Conservation (phyloP, 2,888 invertebrate genomes). For the Sinopyrophorus schimmeli region DNA sequence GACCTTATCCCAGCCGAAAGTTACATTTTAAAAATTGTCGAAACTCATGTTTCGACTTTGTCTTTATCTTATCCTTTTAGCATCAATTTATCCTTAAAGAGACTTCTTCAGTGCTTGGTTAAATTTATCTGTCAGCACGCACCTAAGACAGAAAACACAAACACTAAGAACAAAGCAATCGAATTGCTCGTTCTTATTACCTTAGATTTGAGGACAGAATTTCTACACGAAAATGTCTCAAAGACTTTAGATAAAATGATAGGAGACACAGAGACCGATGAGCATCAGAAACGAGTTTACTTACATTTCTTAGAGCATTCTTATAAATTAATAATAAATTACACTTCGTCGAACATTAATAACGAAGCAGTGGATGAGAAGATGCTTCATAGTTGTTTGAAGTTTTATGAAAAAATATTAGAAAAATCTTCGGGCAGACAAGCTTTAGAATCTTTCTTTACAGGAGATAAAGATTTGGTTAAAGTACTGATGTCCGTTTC, state of each 20-base stretch:
- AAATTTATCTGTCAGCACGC: constrained; percentile 67
- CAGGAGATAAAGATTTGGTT: constrained; percentile 70
- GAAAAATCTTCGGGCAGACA: constrained; percentile 80
- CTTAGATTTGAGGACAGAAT: constrained; percentile 76
- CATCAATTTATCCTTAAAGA: constrained; percentile 66
- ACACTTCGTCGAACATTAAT: constrained; percentile 51
- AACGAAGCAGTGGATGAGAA: constrained; percentile 60
- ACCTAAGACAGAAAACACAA: constrained; percentile 65
- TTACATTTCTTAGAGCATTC: constrained; percentile 67
- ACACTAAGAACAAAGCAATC: constrained; percentile 65
- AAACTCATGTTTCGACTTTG: constrained; percentile 66
- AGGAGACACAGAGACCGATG: constrained; percentile 67
- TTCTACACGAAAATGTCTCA: constrained; percentile 66
- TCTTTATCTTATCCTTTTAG: constrained; percentile 64
- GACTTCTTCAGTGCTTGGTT: constrained; percentile 66
- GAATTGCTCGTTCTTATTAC: constrained; percentile 76
- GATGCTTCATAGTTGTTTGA: constrained; percentile 69
- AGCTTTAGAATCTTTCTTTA: constrained; percentile 83
- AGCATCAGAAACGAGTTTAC: constrained; percentile 67
- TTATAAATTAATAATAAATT: constrained; percentile 68
- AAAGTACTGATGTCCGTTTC: constrained; percentile 81
- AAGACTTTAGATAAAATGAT: constrained; percentile 66
- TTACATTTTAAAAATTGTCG: constrained; percentile 76
- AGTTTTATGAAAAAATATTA: constrained; percentile 84
- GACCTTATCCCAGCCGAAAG: constrained; percentile 85